These are phyloP conservation scores for Caenorhabditis latens DNA, from an alignment of 1,140 invertebrate species.

Conservation along the genomic window DNA sequence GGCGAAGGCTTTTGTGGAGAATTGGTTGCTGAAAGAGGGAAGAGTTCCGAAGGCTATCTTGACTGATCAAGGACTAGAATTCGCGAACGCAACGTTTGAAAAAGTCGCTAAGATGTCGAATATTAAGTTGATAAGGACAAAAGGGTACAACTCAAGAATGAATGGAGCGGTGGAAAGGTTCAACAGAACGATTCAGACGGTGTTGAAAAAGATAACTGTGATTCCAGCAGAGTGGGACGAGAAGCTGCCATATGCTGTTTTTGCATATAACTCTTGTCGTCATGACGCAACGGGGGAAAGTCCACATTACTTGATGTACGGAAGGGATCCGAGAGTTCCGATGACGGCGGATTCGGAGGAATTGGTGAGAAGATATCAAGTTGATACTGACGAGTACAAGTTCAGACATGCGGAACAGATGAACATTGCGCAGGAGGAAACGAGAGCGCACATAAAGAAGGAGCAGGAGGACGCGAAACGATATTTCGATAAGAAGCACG, in stretches of 20 bases:
- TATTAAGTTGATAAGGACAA: neutral
- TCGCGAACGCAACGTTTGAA: too few species aligned
- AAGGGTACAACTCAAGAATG: slow-evolving; percentile 28
- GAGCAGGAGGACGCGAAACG: neutral
- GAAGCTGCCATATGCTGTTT: neutral
- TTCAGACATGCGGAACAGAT: too few species aligned
- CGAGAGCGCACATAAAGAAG: too few species aligned
- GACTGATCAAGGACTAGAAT: too few species aligned
- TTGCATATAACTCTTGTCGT: neutral
- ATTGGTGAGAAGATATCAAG: neutral
- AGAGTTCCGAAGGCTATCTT: too few species aligned
- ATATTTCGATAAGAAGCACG: neutral
- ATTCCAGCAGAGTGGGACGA: slow-evolving; percentile 8
- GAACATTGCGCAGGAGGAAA: too few species aligned
- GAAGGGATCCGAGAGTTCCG: neutral
- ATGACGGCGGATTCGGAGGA: neutral
- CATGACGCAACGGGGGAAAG: neutral
- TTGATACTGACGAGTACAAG: neutral
- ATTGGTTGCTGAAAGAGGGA: slow-evolving; percentile 37
- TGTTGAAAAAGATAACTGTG: neutral
- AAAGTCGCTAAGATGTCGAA: neutral
- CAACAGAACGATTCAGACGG: neutral
- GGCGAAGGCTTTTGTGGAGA: slow-evolving; percentile 4
- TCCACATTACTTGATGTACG: neutral
- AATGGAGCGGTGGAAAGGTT: slow-evolving; percentile 35